Evolutionary conservation across 2,888 invertebrate genomes (phyloP).

Genomic region (Drosophila borealis): DNA sequence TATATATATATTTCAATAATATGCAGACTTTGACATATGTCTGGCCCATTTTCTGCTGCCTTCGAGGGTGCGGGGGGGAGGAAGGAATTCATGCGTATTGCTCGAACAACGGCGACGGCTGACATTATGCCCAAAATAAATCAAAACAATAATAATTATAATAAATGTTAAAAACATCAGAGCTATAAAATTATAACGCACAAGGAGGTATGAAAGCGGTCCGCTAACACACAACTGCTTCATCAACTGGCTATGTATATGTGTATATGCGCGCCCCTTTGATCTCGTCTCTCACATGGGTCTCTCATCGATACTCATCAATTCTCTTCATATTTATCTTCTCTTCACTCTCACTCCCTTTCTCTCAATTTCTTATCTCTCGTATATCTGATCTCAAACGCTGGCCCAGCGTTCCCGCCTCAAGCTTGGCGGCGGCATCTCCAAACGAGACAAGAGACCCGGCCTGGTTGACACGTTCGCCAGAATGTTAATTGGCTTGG

Average conservation of each 20-base stretch:
- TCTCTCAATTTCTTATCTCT: not conserved
- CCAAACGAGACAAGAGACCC: not conserved
- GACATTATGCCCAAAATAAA: conserved; percentile 30
- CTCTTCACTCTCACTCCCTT: conserved; percentile 7
- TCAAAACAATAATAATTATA: conserved; percentile 31
- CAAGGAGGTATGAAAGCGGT: conserved; percentile 28
- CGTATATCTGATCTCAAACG: conserved; percentile 19
- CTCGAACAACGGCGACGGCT: conserved; percentile 26
- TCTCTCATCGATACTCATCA: conserved; percentile 11
- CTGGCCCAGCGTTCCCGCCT: conserved; percentile 34
- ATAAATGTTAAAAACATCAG: conserved; percentile 41
- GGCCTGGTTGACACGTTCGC: not conserved
- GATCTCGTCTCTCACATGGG: conserved; percentile 18
- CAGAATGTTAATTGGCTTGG: conserved; percentile 35
- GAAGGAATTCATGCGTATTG: not conserved
- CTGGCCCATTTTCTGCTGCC: not conserved
- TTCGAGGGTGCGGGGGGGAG: not conserved
- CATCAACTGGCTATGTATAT: conserved; percentile 17
- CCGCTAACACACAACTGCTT: conserved; percentile 28
- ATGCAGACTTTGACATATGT: conserved; percentile 1
- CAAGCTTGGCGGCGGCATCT: not conserved
- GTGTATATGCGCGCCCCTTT: conserved; percentile 3
- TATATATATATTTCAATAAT: not conserved
- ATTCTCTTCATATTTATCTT: conserved; percentile 7
- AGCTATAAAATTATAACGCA: conserved; percentile 45